Evolutionary conservation across 2,113 vertebrate species (phyloP).

Genomic region (Rallus limicola): DNA sequence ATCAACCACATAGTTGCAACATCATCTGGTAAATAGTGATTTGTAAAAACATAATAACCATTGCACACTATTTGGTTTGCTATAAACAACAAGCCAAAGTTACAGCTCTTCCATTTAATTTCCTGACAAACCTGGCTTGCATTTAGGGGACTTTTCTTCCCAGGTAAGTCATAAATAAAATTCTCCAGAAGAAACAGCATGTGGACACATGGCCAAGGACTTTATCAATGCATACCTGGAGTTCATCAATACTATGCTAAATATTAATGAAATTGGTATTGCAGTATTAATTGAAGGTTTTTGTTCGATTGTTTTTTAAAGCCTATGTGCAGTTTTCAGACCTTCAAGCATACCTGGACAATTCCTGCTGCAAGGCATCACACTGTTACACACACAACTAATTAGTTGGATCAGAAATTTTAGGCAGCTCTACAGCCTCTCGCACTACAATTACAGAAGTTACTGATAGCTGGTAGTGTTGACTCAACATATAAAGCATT

Average conservation of each 20-base stretch:
- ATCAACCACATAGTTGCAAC: constrained; percentile 3
- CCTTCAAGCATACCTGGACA: not conserved
- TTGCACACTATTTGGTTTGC: constrained; percentile 5
- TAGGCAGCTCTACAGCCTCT: not conserved
- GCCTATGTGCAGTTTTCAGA: not conserved
- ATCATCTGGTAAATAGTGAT: not conserved
- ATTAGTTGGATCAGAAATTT: not conserved
- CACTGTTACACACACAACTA: not conserved
- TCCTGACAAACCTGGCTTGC: not conserved
- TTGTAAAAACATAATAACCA: constrained; percentile 27
- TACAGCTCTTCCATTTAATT: not conserved
- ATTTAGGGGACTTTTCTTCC: not conserved
- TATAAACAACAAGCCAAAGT: not conserved
- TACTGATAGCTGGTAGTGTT: not conserved
- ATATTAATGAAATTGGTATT: not conserved
- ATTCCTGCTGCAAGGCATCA: not conserved
- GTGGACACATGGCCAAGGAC: not conserved
- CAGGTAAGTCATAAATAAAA: not conserved
- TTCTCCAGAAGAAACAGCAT: not conserved
- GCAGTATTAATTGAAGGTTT: not conserved
- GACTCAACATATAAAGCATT: not conserved
- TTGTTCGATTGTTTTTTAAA: not conserved
- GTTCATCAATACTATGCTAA: not conserved
- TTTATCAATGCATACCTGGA: not conserved
- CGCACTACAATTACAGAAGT: not conserved